Evolutionary conservation across 2,797 vertebrate species (phyloP), one percentile per base, ranked within the genome.

Genomic region (Falco concolor): DNA sequence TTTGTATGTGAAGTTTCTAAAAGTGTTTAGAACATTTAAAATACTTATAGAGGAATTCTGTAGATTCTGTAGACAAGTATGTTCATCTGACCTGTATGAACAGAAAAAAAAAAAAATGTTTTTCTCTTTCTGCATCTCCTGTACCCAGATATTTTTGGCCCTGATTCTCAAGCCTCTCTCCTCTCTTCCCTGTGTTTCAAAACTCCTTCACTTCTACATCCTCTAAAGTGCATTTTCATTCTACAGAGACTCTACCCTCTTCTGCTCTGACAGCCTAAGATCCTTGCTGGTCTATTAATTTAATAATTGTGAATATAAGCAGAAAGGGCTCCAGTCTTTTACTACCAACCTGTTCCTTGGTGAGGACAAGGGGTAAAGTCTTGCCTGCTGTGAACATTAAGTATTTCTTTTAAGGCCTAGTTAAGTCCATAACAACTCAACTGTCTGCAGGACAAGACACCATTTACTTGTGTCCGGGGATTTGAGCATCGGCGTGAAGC

Each of bases 301-400:
- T 91, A 84, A 91, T 94, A 94, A 90, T 91, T 49, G 90, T 93
- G 52, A 94, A 74, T 85, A 74, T 83, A 56, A 93, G 69, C 49
- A 89, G 76, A 87, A 90, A 85, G n/a, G n/a, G 15, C 64, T 91
- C 27, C 52, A 83, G 47, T 47, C 36, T 87, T 23, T 81, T 78
- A 64, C 65, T 53, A 84, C 42, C 65, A 92, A 30, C 57, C 30
- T 79, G 13, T 79, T 95, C 81, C 49, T 91, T 77, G 60, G 44
- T 77, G 68, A 95, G 83, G 76, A 83, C 68, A 93, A 95, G 68
- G 64, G 76, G 73, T 82, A 77, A 92, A 89, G 32, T 79, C 82
- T 69, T 87, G 63, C 84, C 70, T 96, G 81, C 87, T 95, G 82
- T 90, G 87, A 90, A 70, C 79, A 74, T 91, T 63, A 90, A 85